phyloP scores from a whole-genome alignment of 2,113 vertebrate genomes.

The Crotalus helleri region DNA sequence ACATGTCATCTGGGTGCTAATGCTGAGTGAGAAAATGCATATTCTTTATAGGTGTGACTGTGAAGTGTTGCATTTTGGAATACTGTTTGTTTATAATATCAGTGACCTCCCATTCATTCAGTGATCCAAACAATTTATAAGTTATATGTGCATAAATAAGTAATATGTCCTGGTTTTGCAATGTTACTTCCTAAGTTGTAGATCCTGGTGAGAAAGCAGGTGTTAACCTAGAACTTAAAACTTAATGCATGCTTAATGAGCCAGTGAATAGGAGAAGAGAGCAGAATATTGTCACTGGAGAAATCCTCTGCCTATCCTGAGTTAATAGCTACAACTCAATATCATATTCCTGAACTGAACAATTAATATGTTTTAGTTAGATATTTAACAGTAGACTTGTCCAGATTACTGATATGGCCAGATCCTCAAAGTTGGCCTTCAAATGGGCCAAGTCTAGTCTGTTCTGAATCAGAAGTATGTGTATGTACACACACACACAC shows the following conservation, averaged over 20 bases:
- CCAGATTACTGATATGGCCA: not conserved
- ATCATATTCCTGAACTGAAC: not conserved
- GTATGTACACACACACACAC: not conserved
- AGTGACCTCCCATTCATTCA: slow-evolving; percentile 30
- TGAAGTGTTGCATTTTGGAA: not conserved
- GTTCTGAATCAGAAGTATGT: not conserved
- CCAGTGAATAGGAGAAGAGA: not conserved
- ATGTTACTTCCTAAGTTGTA: not conserved
- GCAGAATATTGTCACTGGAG: not conserved
- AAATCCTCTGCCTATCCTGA: not conserved
- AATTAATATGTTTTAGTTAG: not conserved
- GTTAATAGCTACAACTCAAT: not conserved
- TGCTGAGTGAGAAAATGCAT: slow-evolving; percentile 30
- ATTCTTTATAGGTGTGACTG: slow-evolving; percentile 19
- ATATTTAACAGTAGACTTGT: not conserved
- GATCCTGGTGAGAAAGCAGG: not conserved
- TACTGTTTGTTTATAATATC: slow-evolving; percentile 20
- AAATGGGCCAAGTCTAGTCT: not conserved
- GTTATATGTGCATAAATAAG: slow-evolving; percentile 7
- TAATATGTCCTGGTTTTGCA: not conserved
- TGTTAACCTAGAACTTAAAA: not conserved
- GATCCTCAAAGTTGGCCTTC: not conserved
- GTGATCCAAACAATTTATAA: slow-evolving; percentile 27
- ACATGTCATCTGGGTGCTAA: not conserved
- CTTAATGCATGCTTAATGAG: not conserved